Evolutionary conservation across 2,888 invertebrate species (phyloP).

Genomic region (Dioctria linearis): DNA sequence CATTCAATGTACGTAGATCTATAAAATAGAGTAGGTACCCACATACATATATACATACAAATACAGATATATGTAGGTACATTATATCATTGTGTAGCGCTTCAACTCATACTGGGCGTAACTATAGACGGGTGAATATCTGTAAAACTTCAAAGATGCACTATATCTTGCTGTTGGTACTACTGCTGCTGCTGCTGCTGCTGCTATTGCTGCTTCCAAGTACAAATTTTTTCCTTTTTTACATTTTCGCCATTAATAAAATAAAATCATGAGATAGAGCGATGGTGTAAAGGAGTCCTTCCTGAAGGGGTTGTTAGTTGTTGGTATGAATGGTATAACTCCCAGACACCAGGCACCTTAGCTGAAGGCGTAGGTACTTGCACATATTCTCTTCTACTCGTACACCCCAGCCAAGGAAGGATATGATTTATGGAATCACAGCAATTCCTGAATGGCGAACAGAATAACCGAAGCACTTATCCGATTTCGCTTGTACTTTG

Average conservation of each 20-base stretch:
- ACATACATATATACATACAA: too few species aligned
- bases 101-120: background rate
- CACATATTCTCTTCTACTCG: background rate
- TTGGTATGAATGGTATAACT: too few species aligned
- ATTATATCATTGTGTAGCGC: background rate
- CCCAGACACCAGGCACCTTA: background rate
- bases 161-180: constrained; percentile 12
- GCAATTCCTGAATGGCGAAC: constrained; percentile 11
- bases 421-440: constrained; percentile 40
- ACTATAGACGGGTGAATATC: background rate
- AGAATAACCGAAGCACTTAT: constrained; percentile 32
- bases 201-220: background rate
- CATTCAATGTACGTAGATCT: background rate
- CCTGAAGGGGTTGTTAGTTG: background rate
- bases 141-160: constrained; percentile 31
- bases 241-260: constrained; percentile 20
- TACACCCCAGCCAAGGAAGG: background rate
- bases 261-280: constrained; percentile 37
- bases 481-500: constrained; percentile 22
- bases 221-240: background rate
- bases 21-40: too few species aligned
- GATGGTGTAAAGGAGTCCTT: background rate
- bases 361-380: background rate
- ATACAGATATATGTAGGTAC: background rate
- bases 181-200: background rate